phyloP scores from a whole-genome alignment of 2,888 invertebrate species.

The Sussaba pulchella region DNA sequence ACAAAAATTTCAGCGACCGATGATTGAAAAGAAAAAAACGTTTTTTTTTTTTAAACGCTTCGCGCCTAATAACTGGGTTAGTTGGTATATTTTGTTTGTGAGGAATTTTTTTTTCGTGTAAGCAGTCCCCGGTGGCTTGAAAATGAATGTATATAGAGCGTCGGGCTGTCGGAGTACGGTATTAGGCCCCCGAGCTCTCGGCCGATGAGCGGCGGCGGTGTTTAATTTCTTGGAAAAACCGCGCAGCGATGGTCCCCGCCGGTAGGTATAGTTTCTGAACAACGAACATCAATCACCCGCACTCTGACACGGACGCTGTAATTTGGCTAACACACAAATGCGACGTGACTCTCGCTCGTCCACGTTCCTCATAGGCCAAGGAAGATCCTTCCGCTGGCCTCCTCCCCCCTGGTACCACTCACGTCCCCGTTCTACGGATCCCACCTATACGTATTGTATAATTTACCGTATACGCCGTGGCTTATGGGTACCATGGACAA shows the following conservation, averaged over 20 bases:
- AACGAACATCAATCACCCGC: constrained; percentile 81
- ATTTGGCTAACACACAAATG: constrained; percentile 79
- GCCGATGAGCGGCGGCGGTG: constrained; percentile 69
- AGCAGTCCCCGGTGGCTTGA: background rate
- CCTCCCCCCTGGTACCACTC: constrained; percentile 4
- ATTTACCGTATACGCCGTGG: constrained; percentile 8
- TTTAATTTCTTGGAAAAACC: constrained; percentile 83
- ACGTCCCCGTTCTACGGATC: background rate
- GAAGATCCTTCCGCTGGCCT: constrained; percentile 25
- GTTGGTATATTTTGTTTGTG: background rate
- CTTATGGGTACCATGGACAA: constrained; percentile 13
- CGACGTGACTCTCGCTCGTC: constrained; percentile 2
- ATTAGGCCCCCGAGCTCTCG: constrained; percentile 6
- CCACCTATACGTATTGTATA: background rate
- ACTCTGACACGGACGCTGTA: constrained; percentile 83
- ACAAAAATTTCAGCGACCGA: too few species aligned
- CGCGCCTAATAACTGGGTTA: background rate
- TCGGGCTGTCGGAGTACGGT: background rate
- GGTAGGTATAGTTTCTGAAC: constrained; percentile 70
- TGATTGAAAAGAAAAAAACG: too few species aligned
- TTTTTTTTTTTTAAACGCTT: too few species aligned
- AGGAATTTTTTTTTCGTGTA: background rate
- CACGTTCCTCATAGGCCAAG: constrained; percentile 6
- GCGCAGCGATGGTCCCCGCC: constrained; percentile 46
- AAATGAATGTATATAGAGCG: constrained; percentile 14